Evolutionary conservation across 2,113 vertebrate genomes (phyloP).

Genomic region (Labrus mixtus): DNA sequence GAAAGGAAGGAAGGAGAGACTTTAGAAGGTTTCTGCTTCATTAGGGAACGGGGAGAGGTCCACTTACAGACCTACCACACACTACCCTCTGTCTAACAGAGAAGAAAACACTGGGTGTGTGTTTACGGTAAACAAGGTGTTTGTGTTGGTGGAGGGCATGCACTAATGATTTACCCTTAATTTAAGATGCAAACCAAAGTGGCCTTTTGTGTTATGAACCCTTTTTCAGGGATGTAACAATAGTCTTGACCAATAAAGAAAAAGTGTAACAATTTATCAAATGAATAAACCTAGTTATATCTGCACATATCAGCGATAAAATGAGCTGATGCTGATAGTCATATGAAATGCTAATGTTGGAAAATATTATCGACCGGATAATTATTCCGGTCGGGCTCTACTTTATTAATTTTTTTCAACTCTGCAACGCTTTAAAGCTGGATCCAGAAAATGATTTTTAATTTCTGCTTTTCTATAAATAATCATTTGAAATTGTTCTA

Average conservation of each 20-base stretch:
- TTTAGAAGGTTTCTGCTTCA: slow-evolving; percentile 52
- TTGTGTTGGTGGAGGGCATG: neutral
- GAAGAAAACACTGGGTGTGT: slow-evolving; percentile 20
- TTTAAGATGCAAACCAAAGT: slow-evolving; percentile 1
- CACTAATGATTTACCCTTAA: slow-evolving; percentile 15
- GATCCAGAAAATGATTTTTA: too few species aligned
- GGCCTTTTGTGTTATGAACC: neutral
- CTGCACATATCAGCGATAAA: too few species aligned
- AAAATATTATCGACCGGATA: too few species aligned
- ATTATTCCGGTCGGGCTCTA: too few species aligned
- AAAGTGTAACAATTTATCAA: neutral
- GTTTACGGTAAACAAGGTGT: slow-evolving; percentile 33
- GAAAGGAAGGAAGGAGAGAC: slow-evolving; percentile 8
- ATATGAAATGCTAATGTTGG: too few species aligned
- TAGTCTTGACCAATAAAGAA: neutral
- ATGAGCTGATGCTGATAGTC: too few species aligned
- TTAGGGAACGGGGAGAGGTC: slow-evolving; percentile 39
- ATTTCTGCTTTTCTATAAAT: too few species aligned
- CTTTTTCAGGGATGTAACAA: neutral
- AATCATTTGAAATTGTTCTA: too few species aligned
- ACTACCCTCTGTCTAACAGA: neutral
- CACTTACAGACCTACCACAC: slow-evolving; percentile 56
- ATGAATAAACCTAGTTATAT: neutral
- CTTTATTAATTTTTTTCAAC: too few species aligned
- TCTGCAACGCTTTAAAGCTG: too few species aligned